Conservation (phyloP, 2,113 vertebrate species). For the Muntiacus muntjak region DNA sequence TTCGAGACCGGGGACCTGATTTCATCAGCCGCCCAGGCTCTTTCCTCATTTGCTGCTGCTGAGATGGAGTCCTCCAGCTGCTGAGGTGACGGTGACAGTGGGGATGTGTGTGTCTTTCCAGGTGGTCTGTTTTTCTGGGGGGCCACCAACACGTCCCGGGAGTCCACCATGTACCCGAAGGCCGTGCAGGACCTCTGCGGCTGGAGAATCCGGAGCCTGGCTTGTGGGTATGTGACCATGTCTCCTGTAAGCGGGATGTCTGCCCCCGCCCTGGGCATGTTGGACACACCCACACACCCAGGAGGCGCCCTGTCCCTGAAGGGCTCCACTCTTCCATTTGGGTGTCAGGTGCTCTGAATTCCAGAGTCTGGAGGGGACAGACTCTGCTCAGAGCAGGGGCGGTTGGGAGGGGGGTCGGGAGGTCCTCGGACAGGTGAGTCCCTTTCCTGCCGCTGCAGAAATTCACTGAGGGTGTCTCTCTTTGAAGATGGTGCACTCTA, state of each 20-base stretch:
- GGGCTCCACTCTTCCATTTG: background rate
- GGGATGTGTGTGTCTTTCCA: slow-evolving; percentile 47
- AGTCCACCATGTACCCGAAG: slow-evolving; percentile 99
- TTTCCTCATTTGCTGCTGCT: too few relatives aligned
- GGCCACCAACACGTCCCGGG: slow-evolving; percentile 95
- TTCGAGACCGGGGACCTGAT: fast-evolving
- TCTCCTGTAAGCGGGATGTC: fast-evolving
- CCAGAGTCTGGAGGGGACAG: fast-evolving
- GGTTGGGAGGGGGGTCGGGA: too few relatives aligned
- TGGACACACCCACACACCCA: fast-evolving
- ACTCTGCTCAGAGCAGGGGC: background rate
- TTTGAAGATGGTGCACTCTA: fast-evolving
- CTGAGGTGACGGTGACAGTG: fast-evolving
- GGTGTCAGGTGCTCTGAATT: fast-evolving
- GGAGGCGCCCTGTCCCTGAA: background rate
- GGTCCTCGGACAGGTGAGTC: background rate
- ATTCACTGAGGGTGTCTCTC: background rate
- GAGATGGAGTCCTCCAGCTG: background rate
- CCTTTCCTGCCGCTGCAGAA: background rate
- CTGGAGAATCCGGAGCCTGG: slow-evolving; percentile 94
- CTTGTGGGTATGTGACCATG: slow-evolving; percentile 88
- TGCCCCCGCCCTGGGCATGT: fast-evolving
- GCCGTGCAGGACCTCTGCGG: slow-evolving; percentile 95
- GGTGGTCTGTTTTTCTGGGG: slow-evolving; percentile 98
- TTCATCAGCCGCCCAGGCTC: background rate